Base-by-base conservation (phyloP, 2,888 invertebrate genomes). In the Brachyptera risi region DNA sequence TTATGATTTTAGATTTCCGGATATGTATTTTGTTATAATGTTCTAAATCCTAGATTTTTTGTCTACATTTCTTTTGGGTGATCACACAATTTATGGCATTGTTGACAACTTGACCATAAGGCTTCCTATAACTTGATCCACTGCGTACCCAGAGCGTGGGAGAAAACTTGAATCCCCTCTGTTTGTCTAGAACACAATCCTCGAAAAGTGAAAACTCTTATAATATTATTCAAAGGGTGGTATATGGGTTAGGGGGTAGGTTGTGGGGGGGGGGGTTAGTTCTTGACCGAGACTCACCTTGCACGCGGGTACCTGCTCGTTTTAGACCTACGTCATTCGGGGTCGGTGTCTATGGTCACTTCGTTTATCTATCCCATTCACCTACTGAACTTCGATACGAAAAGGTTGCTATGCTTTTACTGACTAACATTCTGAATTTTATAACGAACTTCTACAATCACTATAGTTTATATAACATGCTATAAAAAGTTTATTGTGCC, bases 81-180 rank as follows among this genome's bases (percentile, higher is more conserved):
- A n/a, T n/a, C n/a, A 38, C 15, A 3, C 9, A 19, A 19, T 42
- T 42, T 42, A 19, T 42, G 42, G 17, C 42, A 7, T 2, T n/a
- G 2, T 21, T 11, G 11, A 3, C 4, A 42, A 42, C 15, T 42
- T 42, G 42, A 42, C 42, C 42, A 42, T 42, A 42, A 42, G 42
- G 42, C 21, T 17, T 21, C 5, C 35, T n/a, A n/a, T n/a, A n/a
- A n/a, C n/a, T n/a, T n/a, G n/a, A n/a, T n/a, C n/a, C n/a, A n/a
- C n/a, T n/a, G 19, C 42, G 11, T 42, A 19, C 21, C 17, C 42
- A 42, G 42, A 42, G 42, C 42, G 42, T 42, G 42, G 42, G 42
- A 42, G 42, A 17, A n/a, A 11, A n/a, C 42, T 21, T 2, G 3
- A 5, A 42, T 19, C 17, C 21, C 21, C 42, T 42, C 21, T 42